A percentile compares a stretch with the other conserved stretches of the same genome.
These are phyloP conservation scores for Xestia rhomboidea DNA, from an alignment of 2,888 invertebrate species.

Conservation along the genomic window DNA sequence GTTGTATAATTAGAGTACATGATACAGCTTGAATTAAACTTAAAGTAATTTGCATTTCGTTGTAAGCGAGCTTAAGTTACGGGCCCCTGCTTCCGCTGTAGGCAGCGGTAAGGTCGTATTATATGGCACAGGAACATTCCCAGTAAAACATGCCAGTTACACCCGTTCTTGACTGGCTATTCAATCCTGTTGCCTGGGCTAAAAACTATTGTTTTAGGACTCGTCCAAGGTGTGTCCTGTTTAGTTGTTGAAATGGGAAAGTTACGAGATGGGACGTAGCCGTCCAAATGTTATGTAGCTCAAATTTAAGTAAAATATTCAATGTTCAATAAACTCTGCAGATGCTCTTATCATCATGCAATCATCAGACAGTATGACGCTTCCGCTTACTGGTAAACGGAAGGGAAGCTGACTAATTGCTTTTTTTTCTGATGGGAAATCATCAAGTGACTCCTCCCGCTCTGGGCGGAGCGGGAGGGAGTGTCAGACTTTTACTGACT, in stretches of 20 bases:
- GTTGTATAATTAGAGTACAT: slow-evolving; percentile 39
- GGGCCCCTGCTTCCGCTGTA: slow-evolving; percentile 50
- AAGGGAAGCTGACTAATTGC: background rate
- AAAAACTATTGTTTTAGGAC: slow-evolving; percentile 10
- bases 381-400: background rate
- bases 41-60: slow-evolving; percentile 60
- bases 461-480: too few species aligned
- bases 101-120: slow-evolving; percentile 37
- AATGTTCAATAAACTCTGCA: background rate
- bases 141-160: slow-evolving; percentile 25
- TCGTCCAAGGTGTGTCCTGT: too few species aligned
- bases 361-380: background rate
- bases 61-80: slow-evolving; percentile 49
- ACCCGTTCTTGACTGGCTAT: slow-evolving; percentile 25
- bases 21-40: slow-evolving; percentile 41
- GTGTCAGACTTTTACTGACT: too few species aligned
- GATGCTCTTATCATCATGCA: background rate
- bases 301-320: background rate
- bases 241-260: too few species aligned
- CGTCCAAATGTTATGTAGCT: too few species aligned
- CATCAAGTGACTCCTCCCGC: too few species aligned
- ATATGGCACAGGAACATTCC: slow-evolving; percentile 42
- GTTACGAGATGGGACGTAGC: too few species aligned
- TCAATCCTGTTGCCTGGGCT: slow-evolving; percentile 20
- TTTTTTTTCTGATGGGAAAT: too few species aligned